Evolutionary conservation across 2,113 vertebrate genomes (phyloP).

Genomic region (Oreochromis aureus): DNA sequence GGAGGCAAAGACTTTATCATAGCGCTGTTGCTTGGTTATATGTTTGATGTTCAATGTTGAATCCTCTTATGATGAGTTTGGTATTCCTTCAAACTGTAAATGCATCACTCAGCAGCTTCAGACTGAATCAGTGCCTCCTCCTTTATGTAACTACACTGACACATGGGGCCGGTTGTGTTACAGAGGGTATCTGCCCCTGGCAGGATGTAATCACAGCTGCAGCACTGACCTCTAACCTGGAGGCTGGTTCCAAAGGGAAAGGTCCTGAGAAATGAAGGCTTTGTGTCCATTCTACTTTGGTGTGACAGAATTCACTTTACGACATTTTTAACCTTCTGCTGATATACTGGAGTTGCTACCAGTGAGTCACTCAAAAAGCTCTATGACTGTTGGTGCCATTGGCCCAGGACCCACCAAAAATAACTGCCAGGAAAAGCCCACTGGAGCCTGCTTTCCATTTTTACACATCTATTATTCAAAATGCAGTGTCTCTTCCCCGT

Average conservation of each 20-base stretch:
- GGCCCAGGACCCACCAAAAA: not conserved
- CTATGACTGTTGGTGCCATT: not conserved
- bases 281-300: not conserved
- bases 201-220: not conserved
- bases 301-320: not conserved
- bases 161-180: not conserved
- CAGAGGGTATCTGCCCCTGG: not conserved
- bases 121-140: not conserved
- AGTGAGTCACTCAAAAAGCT: not conserved
- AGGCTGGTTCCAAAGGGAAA: not conserved
- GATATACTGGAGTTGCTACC: not conserved
- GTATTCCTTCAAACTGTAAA: not conserved
- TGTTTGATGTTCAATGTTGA: not conserved
- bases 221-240: not conserved
- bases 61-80: not conserved
- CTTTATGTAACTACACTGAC: not conserved
- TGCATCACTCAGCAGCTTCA: not conserved
- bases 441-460: conserved; percentile 40
- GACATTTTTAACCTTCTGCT: not conserved
- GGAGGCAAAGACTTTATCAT: not conserved
- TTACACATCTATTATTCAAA: conserved; percentile 60
- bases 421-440: conserved; percentile 8
- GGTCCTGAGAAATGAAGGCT: not conserved
- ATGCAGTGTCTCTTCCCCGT: not conserved
- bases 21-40: not conserved